phyloP scores from a whole-genome alignment of 2,888 invertebrate species.

The Halictus quadricinctus region DNA sequence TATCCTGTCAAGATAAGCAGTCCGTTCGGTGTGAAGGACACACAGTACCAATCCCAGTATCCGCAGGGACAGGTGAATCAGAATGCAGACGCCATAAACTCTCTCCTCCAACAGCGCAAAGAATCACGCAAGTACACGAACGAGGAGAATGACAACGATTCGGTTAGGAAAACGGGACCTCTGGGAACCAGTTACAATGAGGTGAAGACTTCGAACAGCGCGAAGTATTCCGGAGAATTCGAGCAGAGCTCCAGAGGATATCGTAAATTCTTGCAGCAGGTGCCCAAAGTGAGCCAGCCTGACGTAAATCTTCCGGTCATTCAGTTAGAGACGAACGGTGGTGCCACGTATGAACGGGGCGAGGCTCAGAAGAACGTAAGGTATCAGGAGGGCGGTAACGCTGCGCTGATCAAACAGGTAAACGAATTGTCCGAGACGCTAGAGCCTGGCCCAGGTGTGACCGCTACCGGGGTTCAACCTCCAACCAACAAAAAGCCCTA shows the following conservation, averaged over 20 bases:
- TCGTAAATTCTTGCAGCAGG: conserved; percentile 34
- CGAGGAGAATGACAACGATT: neutral
- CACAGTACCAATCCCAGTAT: conserved; percentile 15
- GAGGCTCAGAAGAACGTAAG: conserved; percentile 4
- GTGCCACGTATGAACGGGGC: neutral
- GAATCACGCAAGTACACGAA: conserved; percentile 8
- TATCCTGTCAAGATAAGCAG: conserved; percentile 42
- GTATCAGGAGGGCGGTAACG: conserved; percentile 41
- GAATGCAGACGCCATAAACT: conserved; percentile 59
- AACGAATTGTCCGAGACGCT: conserved; percentile 51
- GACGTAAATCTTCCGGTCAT: conserved; percentile 19
- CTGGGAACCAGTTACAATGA: conserved; percentile 3
- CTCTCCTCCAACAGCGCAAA: conserved; percentile 39
- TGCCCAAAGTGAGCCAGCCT: conserved; percentile 16
- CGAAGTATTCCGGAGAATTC: neutral
- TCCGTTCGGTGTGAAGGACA: conserved; percentile 28
- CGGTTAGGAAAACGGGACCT: neutral
- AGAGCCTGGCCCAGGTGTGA: conserved; percentile 79
- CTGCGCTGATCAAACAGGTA: conserved; percentile 63
- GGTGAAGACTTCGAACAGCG: neutral
- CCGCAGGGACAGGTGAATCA: conserved; percentile 20
- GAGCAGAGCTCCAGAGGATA: conserved; percentile 38
- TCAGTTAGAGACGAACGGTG: conserved; percentile 32
- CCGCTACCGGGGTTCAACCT: conserved; percentile 82
- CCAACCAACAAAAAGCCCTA: conserved; percentile 84